Evolutionary conservation across 2,797 vertebrate species (phyloP), one percentile per base, ranked within the genome.

Genomic region (Acrocephalus scirpaceus): DNA sequence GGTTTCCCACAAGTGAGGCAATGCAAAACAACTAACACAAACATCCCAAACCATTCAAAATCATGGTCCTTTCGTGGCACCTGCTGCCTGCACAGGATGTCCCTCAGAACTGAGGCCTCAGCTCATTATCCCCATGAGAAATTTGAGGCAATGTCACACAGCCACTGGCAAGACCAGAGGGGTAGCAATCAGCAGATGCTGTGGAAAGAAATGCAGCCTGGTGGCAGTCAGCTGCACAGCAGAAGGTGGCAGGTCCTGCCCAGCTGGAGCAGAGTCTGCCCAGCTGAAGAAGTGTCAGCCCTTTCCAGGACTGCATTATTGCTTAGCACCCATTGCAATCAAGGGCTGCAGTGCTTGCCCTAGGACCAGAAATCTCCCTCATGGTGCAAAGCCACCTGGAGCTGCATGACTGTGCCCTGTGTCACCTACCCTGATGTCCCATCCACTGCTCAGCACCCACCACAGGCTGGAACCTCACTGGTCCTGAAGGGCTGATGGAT

Each of bases 1-100:
- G 10, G 13, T 67, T 95, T 96, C 74, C 86, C 64, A 20, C 86
- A 86, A 40, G 30, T 10, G 40, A 36, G 26, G 16, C 42, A 48
- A 38, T 11, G 67, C 60, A 82, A 73, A 95, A 36, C 44, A 78
- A 81, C 32, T 9, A 36, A 76, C 6, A n/a, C 42, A 82, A 91
- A 81, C 47, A 61, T 23, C 65, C 15, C 1, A 86, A 83, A 64
- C 25, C 36, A 4, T 47, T 53, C 7, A 23, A 54, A 88, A 62
- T 40, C 64, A 6, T 0, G 0, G 47, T 38, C 17, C 34, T 88
- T 79, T 36, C 4, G 0, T 58, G 71, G 88, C 77, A 96, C 94
- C 90, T 93, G 82, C 80, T 91, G 92, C 70, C 60, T 79, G 64
- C 60, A 65, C 90, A 82, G 77, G 86, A 65, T 50, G 86, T 29